Evolutionary conservation across 2,113 vertebrate genomes (phyloP).

Genomic region (Halcyon malimbica): DNA sequence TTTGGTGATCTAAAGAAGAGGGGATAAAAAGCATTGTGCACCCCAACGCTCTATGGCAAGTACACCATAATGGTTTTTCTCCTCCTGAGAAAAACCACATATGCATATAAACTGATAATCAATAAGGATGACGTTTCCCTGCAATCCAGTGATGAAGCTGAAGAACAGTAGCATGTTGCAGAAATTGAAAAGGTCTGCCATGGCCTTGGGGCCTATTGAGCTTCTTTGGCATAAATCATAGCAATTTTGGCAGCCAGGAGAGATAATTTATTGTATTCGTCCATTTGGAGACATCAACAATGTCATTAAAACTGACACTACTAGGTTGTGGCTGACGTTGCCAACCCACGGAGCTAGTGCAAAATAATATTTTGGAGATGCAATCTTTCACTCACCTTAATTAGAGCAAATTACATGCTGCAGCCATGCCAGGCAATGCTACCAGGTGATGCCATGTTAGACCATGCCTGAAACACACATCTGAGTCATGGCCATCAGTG

Average conservation of each 20-base stretch:
- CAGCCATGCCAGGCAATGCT: not conserved
- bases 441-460: not conserved
- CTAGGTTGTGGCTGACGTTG: not conserved
- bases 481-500: rapidly evolving
- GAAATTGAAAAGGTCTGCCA: not conserved
- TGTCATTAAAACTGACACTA: not conserved
- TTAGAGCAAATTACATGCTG: not conserved
- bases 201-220: not conserved
- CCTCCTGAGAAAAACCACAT: not conserved
- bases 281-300: not conserved
- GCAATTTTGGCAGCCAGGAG: not conserved
- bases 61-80: not conserved
- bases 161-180: not conserved
- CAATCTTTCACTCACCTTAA: not conserved
- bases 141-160: not conserved
- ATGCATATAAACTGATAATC: not conserved
- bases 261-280: not conserved
- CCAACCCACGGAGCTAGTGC: not conserved
- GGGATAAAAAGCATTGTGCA: not conserved
- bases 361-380: not conserved
- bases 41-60: not conserved
- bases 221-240: not conserved
- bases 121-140: not conserved
- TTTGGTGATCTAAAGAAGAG: not conserved
- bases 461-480: not conserved